Base-by-base conservation (phyloP, 1,140 invertebrate genomes). In the Carposina sasakii region DNA sequence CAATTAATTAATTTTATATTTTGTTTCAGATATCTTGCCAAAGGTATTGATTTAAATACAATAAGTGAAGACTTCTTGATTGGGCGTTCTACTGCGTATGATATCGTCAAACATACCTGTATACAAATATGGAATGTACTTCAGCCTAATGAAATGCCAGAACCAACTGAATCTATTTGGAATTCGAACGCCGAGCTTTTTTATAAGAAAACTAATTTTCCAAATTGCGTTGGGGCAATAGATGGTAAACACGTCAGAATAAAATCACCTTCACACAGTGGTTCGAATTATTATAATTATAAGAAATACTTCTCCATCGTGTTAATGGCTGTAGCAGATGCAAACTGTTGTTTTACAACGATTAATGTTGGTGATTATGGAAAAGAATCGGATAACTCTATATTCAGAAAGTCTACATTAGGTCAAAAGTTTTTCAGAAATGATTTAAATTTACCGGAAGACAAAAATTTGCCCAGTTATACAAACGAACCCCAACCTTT, bases 261-360 rank as follows among this genome's bases (percentile, higher is more conserved):
- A 21, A 49, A 57, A 43, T 56, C 57, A 51, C 81, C 76, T 19
- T 10, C 37, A 8, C 54, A 73, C 42, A 60, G 58, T 43, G 79
- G 81, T 24, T 75, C 72, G 2, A 51, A 58, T 21, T 86, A 64
- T 67, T 77, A 59, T 44, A 87, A 87, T 57, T 85, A 87, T 52
- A 87, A 87, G 54, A 53, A 67, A 23, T 76, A 56, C 51, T 85
- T 75, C 52, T 76, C 63, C 19, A 69, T 85, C 16, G 72, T 84
- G 19, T 54, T 86, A 16, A 60, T 84, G 48, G 85, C 65, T 9
- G 49, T 75, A 4, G 64, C 37, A 28, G 76, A 83, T 71, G 58
- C 69, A 22, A 58, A 76, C 49, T 76, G 74, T 54, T 19, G 17
- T 9, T 37, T 37, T 19, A 20, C 52, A 54, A 33, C 81, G 85